These are phyloP conservation scores for cat (Felis catus) DNA, from an alignment of 2,113 vertebrate genomes.

Conservation along the genomic window DNA sequence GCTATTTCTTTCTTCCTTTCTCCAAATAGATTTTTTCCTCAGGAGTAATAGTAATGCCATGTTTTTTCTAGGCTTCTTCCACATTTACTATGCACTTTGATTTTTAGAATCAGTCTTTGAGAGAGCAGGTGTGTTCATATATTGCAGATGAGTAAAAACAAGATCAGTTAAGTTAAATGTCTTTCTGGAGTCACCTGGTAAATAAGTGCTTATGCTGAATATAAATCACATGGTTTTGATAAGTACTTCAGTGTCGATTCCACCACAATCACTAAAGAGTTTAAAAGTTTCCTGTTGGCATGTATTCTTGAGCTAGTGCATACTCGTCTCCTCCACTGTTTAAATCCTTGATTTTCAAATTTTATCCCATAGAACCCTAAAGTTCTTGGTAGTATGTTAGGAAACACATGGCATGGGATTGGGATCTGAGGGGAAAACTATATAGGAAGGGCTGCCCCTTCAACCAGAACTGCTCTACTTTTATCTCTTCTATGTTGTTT, in stretches of 20 bases:
- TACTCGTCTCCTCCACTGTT: neutral
- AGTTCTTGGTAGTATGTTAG: neutral
- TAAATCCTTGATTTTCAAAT: neutral
- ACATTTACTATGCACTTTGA: neutral
- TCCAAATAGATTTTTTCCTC: conserved; percentile 14
- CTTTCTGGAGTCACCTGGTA: neutral
- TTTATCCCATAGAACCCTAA: neutral
- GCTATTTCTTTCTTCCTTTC: conserved; percentile 41
- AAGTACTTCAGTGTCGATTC: neutral
- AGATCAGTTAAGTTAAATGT: neutral
- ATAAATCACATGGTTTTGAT: neutral
- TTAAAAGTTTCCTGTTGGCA: neutral
- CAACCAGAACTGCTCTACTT: neutral
- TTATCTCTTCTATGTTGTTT: neutral
- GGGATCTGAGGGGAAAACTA: neutral
- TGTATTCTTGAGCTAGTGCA: conserved; percentile 11
- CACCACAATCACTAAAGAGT: neutral
- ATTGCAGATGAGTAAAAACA: neutral
- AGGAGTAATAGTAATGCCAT: neutral
- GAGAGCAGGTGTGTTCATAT: neutral
- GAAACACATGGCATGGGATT: neutral
- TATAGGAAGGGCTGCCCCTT: neutral
- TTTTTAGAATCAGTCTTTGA: conserved; percentile 43
- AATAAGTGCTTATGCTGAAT: conserved; percentile 9
- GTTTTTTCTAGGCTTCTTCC: conserved; percentile 16